These are phyloP conservation scores for Cerastis rubricosa DNA, from an alignment of 2,888 invertebrate species.

Conservation along the genomic window DNA sequence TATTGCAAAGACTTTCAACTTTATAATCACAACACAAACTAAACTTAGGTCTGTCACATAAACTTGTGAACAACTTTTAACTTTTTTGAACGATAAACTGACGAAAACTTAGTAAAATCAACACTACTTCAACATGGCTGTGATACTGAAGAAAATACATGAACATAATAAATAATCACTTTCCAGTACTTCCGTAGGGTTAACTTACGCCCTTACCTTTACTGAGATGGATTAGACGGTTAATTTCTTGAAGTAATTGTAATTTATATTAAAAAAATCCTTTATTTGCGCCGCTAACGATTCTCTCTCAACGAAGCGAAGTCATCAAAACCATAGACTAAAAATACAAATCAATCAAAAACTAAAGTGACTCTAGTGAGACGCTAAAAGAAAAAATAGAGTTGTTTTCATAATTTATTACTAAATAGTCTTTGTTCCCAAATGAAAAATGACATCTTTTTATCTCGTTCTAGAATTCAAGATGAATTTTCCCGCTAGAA, in stretches of 20 bases:
- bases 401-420: constrained; percentile 7
- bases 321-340: constrained; percentile 75
- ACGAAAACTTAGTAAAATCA: constrained; percentile 89
- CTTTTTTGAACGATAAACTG: constrained; percentile 86
- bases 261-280: constrained; percentile 81
- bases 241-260: constrained; percentile 87
- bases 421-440: constrained; percentile 35
- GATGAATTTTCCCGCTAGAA: neutral
- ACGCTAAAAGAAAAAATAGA: constrained; percentile 31
- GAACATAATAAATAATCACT: constrained; percentile 90
- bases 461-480: neutral
- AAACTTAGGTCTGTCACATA: constrained; percentile 90
- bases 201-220: constrained; percentile 91
- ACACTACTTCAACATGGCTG: constrained; percentile 91
- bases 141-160: constrained; percentile 89
- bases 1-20: constrained; percentile 88
- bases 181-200: constrained; percentile 87
- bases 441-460: neutral
- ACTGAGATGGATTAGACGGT: constrained; percentile 88
- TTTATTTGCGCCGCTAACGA: constrained; percentile 85
- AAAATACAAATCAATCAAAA: constrained; percentile 60
- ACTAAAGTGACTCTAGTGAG: constrained; percentile 41
- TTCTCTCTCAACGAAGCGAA: constrained; percentile 82
- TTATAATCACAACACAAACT: constrained; percentile 89
- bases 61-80: constrained; percentile 89